Evolutionary conservation across 2,113 vertebrate genomes (phyloP).

Genomic region (Lophotis ruficrista): DNA sequence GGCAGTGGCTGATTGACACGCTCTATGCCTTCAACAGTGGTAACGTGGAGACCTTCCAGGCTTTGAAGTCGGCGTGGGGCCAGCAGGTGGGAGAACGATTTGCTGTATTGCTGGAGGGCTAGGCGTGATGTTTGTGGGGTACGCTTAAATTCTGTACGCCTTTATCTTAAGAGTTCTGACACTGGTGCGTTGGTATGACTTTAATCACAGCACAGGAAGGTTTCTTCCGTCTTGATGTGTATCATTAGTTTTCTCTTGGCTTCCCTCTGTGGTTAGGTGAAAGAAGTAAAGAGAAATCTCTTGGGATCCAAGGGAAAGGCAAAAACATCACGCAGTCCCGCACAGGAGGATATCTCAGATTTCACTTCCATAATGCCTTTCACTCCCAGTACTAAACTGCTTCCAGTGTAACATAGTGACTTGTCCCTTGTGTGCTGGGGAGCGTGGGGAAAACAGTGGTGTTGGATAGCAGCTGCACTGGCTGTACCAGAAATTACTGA

Average conservation of each 20-base stretch:
- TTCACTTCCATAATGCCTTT: background rate
- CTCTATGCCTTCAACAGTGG: slow-evolving; percentile 96
- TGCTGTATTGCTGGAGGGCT: background rate
- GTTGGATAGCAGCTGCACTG: background rate
- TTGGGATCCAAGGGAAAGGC: background rate
- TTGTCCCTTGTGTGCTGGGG: background rate
- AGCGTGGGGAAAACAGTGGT: background rate
- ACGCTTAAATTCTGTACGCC: rapidly evolving
- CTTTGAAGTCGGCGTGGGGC: slow-evolving; percentile 91
- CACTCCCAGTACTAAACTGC: background rate
- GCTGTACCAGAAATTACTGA: background rate
- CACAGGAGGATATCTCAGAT: background rate
- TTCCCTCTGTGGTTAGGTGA: background rate
- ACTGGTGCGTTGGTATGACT: background rate
- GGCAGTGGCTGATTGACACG: slow-evolving; percentile 97
- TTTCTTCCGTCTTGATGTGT: rapidly evolving
- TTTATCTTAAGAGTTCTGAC: background rate
- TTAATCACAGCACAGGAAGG: rapidly evolving
- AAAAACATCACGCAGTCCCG: background rate
- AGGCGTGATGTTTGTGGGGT: rapidly evolving
- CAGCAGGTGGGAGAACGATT: slow-evolving; percentile 83
- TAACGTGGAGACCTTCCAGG: slow-evolving; percentile 93
- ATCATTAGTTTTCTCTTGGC: rapidly evolving
- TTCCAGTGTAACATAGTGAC: background rate
- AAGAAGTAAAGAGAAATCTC: no score